Evolutionary conservation across 2,888 invertebrate genomes (phyloP).

Genomic region (Idaea aversata): DNA sequence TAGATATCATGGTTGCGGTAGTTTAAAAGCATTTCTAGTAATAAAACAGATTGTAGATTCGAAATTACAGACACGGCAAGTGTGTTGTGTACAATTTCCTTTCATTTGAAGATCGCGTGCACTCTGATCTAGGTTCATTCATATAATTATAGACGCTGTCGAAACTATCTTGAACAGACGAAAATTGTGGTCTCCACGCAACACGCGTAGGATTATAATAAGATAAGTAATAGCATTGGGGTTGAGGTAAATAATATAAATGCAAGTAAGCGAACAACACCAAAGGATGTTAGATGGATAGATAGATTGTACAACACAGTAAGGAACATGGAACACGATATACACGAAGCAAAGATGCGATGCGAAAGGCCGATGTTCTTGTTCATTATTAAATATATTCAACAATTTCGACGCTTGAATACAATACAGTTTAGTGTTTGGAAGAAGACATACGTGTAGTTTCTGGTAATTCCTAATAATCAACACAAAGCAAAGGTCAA

Average conservation of each 20-base stretch:
- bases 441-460: constrained; percentile 17
- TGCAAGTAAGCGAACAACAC: constrained; percentile 2
- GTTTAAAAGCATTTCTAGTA: background rate
- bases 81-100: background rate
- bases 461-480: constrained; percentile 38
- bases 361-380: too few species aligned
- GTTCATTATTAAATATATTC: too few species aligned
- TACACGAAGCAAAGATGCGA: too few species aligned
- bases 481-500: constrained; percentile 54
- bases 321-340: background rate
- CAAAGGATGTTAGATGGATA: background rate
- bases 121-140: constrained; percentile 24
- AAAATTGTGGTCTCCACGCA: constrained; percentile 71
- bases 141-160: constrained; percentile 55
- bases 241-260: constrained; percentile 23
- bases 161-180: constrained; percentile 59
- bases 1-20: too few species aligned
- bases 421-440: background rate
- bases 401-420: background rate
- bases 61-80: background rate
- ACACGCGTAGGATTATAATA: constrained; percentile 64
- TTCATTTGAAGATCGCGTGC: constrained; percentile 29
- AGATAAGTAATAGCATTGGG: constrained; percentile 51
- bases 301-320: background rate
- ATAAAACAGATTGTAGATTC: background rate